Evolutionary conservation across 1,140 invertebrate genomes (phyloP), one percentile per base, ranked within the genome.

Genomic region (Drosophila gunungcola): DNA sequence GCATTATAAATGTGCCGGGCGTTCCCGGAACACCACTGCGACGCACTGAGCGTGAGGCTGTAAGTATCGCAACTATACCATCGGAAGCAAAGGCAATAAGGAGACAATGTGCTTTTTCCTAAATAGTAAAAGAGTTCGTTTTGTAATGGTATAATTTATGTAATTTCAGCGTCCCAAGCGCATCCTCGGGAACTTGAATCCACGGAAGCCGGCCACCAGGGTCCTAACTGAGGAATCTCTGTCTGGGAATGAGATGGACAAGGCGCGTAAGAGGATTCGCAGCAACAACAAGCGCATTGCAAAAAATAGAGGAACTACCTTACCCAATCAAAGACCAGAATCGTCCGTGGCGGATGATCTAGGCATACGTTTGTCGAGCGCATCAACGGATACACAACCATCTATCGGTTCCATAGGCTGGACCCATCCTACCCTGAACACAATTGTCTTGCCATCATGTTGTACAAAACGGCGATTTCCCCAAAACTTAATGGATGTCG

Each of bases 151-250:
- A 7, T n/a, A 10, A 13, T n/a, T 10, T 39, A 12, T 39, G 3
- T 32, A 4, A 21, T 25, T 49, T 7, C 3, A 41, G 27, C 13
- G 11, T 6, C 9, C 6, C 1, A 32, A 53, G 51, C 34, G 16
- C 1, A 11, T 21, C 11, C 10, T 16, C 4, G 48, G 48, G 10
- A 3, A 13, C 1, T 65, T 80, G 9, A 32, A 77, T 25, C 73
- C 78, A 0, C 39, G 43, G 38, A 57, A 27, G 4, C 7, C n/a
- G 36, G 27, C 12, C 34, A 72, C 48, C 4, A 32, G 29, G 21
- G 5, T 29, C 0, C 2, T 64, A 5, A 77, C 49, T 36, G 63
- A 58, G 0, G 73, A 80, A 6, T 80, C 78, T 2, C 10, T 76
- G 6, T 77, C 73, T 0, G 68, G 73, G 4, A 27, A 58, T 52